phyloP scores from a whole-genome alignment of 2,888 invertebrate species.

The Trichacis sp. region DNA sequence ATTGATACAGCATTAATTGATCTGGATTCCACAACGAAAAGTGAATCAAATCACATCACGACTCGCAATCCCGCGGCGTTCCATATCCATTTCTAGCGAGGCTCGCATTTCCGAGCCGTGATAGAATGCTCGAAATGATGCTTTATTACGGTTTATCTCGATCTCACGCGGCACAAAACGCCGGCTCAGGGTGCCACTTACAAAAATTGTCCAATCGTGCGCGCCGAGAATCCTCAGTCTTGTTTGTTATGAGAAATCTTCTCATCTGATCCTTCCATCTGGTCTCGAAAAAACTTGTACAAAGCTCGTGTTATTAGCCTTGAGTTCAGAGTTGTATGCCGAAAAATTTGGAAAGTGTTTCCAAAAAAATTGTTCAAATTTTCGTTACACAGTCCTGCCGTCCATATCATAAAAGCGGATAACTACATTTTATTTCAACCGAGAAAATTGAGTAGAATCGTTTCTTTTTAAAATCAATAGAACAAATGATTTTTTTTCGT shows the following conservation, averaged over 20 bases:
- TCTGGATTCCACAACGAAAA: conserved; percentile 12
- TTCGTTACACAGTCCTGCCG: too few relatives aligned
- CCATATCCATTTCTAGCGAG: conserved; percentile 23
- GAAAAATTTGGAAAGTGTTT: too few relatives aligned
- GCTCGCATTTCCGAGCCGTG: background rate
- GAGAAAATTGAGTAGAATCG: too few relatives aligned
- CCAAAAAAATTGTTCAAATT: too few relatives aligned
- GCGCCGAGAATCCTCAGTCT: background rate
- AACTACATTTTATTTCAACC: too few relatives aligned
- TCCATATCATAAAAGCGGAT: too few relatives aligned
- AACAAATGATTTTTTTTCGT: too few relatives aligned
- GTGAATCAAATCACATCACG: conserved; percentile 19
- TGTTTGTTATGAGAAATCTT: conserved; percentile 4
- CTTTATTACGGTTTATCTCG: conserved; percentile 42
- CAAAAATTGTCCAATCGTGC: conserved; percentile 36
- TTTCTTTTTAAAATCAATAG: too few relatives aligned
- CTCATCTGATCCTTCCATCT: background rate
- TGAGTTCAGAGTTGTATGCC: too few relatives aligned
- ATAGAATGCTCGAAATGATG: conserved; percentile 39
- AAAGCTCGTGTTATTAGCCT: background rate
- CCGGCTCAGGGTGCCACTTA: conserved; percentile 25
- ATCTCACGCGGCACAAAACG: conserved; percentile 25
- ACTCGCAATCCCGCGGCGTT: conserved; percentile 24
- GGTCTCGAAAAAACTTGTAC: background rate
- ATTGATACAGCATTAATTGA: too few relatives aligned